These are phyloP conservation scores for Hydropsyche betteni DNA, from an alignment of 2,888 invertebrate species.

Conservation along the genomic window DNA sequence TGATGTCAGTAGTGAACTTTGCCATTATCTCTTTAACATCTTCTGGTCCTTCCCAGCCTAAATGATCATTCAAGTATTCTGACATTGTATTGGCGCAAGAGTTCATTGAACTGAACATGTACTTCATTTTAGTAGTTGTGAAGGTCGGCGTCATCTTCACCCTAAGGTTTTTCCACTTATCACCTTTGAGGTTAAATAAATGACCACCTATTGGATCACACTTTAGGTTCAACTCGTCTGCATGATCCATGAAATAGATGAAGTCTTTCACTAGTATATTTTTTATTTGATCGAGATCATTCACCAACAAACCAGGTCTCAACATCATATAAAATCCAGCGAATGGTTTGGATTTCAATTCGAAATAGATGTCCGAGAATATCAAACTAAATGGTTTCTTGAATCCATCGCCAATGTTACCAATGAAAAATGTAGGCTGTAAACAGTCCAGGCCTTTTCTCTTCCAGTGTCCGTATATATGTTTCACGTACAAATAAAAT, in stretches of 20 bases:
- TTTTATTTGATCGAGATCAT: constrained; percentile 71
- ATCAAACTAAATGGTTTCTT: constrained; percentile 60
- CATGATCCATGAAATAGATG: constrained; percentile 56
- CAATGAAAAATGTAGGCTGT: constrained; percentile 66
- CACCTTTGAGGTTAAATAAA: constrained; percentile 61
- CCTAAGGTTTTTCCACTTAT: constrained; percentile 66
- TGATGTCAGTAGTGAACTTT: constrained; percentile 63
- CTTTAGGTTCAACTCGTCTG: constrained; percentile 57
- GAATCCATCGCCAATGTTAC: constrained; percentile 68
- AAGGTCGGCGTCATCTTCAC: constrained; percentile 67
- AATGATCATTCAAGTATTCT: constrained; percentile 15
- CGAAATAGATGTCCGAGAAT: constrained; percentile 22
- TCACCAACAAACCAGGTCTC: constrained; percentile 68
- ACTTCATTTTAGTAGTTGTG: constrained; percentile 68
- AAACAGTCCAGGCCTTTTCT: constrained; percentile 39
- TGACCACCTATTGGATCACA: constrained; percentile 64
- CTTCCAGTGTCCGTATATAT: constrained; percentile 51
- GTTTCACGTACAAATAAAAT: constrained; percentile 53
- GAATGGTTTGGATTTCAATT: constrained; percentile 58
- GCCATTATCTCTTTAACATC: constrained; percentile 60
- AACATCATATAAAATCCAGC: constrained; percentile 72
- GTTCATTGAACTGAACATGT: constrained; percentile 64
- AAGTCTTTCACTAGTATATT: constrained; percentile 67
- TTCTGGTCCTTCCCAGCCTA: constrained; percentile 32
- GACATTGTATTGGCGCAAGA: constrained; percentile 61